A percentile compares a stretch with the other conserved stretches of the same genome.
These are phyloP conservation scores for Synanthedon myopaeformis DNA, from an alignment of 2,888 invertebrate genomes.

Conservation along the genomic window DNA sequence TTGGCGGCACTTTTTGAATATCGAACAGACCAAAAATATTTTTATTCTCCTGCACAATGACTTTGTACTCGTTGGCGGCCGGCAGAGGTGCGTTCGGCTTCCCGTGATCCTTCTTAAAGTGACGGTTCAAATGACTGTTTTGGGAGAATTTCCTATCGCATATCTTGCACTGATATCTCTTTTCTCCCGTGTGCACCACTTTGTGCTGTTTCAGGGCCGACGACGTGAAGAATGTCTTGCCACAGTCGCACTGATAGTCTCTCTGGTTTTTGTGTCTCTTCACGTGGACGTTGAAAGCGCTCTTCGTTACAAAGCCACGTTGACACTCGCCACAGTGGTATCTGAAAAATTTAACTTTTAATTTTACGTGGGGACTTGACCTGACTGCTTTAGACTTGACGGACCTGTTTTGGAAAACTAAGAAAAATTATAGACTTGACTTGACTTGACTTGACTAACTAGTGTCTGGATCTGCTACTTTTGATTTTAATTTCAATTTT, in stretches of 20 bases:
- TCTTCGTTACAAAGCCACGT: constrained; percentile 54
- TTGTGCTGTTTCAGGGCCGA: constrained; percentile 56
- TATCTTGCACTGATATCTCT: constrained; percentile 56
- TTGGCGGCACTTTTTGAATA: constrained; percentile 7
- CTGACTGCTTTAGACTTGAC: no score
- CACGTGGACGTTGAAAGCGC: constrained; percentile 51
- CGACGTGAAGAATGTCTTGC: constrained; percentile 58
- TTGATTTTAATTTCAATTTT: no score
- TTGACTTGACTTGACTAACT: no score
- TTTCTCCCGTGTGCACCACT: constrained; percentile 58
- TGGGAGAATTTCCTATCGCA: constrained; percentile 58
- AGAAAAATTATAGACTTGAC: no score
- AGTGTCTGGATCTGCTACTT: no score
- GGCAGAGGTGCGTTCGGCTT: constrained; percentile 45
- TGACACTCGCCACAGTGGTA: constrained; percentile 54
- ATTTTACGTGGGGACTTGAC: no score
- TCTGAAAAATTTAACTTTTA: no score
- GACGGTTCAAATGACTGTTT: constrained; percentile 51
- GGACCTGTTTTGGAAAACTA: no score
- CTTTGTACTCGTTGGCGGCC: constrained; percentile 39
- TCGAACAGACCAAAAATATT: constrained; percentile 22
- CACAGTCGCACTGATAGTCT: constrained; percentile 58
- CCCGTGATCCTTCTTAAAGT: constrained; percentile 53
- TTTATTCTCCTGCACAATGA: constrained; percentile 20
- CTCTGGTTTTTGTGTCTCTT: constrained; percentile 58